A percentile compares a stretch with the other conserved stretches of the same genome.
phyloP scores from a whole-genome alignment of 2,888 invertebrate genomes.

The Crocallis elinguaria region DNA sequence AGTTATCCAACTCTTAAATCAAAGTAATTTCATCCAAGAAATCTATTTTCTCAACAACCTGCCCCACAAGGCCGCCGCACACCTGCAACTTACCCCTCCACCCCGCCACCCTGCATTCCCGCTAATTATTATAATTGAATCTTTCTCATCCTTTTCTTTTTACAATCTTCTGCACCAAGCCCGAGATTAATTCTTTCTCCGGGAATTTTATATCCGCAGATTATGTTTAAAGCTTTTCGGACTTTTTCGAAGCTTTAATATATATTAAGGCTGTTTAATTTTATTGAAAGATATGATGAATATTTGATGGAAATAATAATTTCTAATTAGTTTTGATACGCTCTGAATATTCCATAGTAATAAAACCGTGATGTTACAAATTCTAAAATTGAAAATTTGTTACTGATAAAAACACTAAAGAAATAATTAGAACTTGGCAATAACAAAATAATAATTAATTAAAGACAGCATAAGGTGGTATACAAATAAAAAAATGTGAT shows the following conservation, averaged over 20 bases:
- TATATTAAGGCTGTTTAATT: slow-evolving; percentile 11
- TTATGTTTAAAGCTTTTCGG: slow-evolving; percentile 29
- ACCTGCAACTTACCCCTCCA: slow-evolving; percentile 20
- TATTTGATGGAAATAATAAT: neutral
- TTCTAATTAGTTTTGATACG: no score
- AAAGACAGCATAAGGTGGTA: no score
- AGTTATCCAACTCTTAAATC: slow-evolving; percentile 19
- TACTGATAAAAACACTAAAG: no score
- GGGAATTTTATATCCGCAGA: slow-evolving; percentile 31
- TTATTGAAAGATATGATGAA: slow-evolving; percentile 19
- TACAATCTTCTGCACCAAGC: slow-evolving; percentile 35
- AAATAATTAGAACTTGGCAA: no score
- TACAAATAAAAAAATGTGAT: no score
- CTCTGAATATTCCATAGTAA: no score
- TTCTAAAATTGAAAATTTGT: no score
- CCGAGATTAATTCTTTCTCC: slow-evolving; percentile 34
- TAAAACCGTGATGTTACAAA: no score
- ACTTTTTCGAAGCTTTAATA: slow-evolving; percentile 4
- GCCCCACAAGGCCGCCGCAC: slow-evolving; percentile 1
- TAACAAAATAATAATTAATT: no score
- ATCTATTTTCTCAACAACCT: slow-evolving; percentile 10
- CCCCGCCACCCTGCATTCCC: slow-evolving; percentile 21
- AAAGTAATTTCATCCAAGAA: slow-evolving; percentile 17
- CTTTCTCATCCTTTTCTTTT: slow-evolving; percentile 39
- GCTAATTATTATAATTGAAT: slow-evolving; percentile 47